Conservation (phyloP, 2,888 invertebrate genomes). For the Dryococelus australis region DNA sequence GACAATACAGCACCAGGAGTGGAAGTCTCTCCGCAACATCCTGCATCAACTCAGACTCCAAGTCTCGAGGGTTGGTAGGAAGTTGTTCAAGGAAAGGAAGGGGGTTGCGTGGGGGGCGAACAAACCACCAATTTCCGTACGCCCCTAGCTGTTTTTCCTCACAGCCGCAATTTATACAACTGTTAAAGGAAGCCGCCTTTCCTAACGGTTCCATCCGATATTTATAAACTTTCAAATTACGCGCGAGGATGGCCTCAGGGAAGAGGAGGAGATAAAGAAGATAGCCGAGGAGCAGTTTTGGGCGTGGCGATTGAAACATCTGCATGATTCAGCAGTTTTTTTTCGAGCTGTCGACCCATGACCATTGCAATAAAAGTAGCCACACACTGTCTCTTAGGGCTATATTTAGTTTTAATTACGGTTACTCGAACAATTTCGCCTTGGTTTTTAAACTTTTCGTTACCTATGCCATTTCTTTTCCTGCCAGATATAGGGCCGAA, state of each 20-base stretch:
- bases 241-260: constrained; percentile 25
- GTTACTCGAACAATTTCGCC: no score
- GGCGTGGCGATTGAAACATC: background rate
- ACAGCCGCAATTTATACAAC: constrained; percentile 42
- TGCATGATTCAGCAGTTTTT: background rate
- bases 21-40: constrained; percentile 32
- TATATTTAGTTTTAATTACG: no score
- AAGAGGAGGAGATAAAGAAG: background rate
- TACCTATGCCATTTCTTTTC: no score
- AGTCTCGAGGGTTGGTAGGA: background rate
- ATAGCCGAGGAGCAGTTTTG: background rate
- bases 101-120: constrained; percentile 32
- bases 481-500: no score
- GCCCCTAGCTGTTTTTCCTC: constrained; percentile 25
- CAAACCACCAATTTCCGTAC: constrained; percentile 45
- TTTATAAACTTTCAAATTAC: constrained; percentile 45
- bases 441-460: no score
- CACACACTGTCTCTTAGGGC: no score
- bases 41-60: constrained; percentile 35
- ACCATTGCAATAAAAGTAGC: no score
- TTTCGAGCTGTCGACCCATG: background rate
- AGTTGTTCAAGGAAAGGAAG: background rate
- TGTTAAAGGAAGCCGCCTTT: constrained; percentile 35
- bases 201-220: constrained; percentile 44
- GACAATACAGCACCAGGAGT: background rate